Evolutionary conservation across 2,888 invertebrate genomes (phyloP).

Genomic region (Napeogenes sylphis): DNA sequence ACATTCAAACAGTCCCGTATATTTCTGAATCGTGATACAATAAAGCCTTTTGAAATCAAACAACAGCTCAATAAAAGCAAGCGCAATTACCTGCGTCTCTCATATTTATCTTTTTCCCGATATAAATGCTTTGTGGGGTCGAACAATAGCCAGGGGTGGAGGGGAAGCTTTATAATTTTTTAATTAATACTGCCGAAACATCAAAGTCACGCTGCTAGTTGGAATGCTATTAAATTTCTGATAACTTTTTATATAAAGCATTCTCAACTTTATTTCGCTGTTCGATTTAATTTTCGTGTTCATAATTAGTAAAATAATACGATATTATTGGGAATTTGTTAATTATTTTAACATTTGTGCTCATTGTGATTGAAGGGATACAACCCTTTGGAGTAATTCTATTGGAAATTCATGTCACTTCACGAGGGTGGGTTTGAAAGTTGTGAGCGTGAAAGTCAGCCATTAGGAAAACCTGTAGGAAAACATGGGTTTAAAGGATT

Average conservation of each 20-base stretch:
- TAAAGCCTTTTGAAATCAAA: slow-evolving; percentile 71
- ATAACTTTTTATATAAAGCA: slow-evolving; percentile 59
- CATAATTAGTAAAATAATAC: neutral
- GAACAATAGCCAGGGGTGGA: slow-evolving; percentile 54
- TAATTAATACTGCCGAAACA: slow-evolving; percentile 76
- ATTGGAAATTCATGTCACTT: slow-evolving; percentile 58
- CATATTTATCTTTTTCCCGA: slow-evolving; percentile 74
- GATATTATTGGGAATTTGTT: slow-evolving; percentile 8
- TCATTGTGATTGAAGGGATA: slow-evolving; percentile 17
- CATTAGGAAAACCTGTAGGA: slow-evolving; percentile 60
- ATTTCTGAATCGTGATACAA: slow-evolving; percentile 46
- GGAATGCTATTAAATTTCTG: slow-evolving; percentile 63
- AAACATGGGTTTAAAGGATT: slow-evolving; percentile 51
- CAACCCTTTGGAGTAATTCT: slow-evolving; percentile 45
- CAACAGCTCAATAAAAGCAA: slow-evolving; percentile 69
- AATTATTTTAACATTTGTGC: slow-evolving; percentile 19
- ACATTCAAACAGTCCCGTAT: slow-evolving; percentile 26
- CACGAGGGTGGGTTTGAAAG: slow-evolving; percentile 45
- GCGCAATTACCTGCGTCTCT: slow-evolving; percentile 70
- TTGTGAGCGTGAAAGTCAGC: slow-evolving; percentile 56
- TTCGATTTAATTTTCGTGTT: slow-evolving; percentile 10
- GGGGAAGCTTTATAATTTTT: slow-evolving; percentile 77
- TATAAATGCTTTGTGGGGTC: slow-evolving; percentile 66
- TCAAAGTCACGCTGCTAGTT: slow-evolving; percentile 74
- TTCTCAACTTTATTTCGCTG: slow-evolving; percentile 43